Evolutionary conservation across 92 coral and sea anemone genomes (phyloP).

Genomic region (Nematostella vectensis): DNA sequence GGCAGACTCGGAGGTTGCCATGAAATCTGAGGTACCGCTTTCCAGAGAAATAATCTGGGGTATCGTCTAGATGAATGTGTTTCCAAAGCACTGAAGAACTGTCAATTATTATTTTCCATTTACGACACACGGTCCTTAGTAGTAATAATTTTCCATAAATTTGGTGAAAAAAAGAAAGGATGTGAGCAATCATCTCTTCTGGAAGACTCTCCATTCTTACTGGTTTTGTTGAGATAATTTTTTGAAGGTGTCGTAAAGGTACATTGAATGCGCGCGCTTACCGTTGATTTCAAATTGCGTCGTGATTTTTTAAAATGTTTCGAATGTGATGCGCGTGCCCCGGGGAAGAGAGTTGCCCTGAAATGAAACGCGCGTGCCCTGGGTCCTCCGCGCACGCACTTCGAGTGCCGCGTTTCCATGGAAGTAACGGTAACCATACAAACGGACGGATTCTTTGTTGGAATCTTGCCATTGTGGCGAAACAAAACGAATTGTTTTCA

Average conservation of each 20-base stretch:
- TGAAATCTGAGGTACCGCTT: too few relatives aligned
- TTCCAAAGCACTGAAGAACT: constrained; percentile 50
- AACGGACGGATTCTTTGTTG: constrained; percentile 10
- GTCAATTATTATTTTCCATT: constrained; percentile 58
- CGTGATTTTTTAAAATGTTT: too few relatives aligned
- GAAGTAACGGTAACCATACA: constrained; percentile 42
- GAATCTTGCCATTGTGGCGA: constrained; percentile 47
- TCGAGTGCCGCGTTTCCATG: constrained; percentile 62
- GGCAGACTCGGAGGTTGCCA: too few relatives aligned
- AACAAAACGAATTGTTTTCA: constrained; percentile 52
- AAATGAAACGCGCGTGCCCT: too few relatives aligned
- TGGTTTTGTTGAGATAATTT: too few relatives aligned
- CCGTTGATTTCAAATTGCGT: too few relatives aligned
- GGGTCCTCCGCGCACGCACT: too few relatives aligned
- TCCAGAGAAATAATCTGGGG: constrained; percentile 30
- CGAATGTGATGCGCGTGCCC: too few relatives aligned
- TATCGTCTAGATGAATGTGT: constrained; percentile 74
- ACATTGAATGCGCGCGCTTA: too few relatives aligned
- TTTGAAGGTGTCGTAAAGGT: too few relatives aligned
- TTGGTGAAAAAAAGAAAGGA: constrained; percentile 58
- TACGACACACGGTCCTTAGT: constrained; percentile 41
- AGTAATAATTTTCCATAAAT: constrained; percentile 53
- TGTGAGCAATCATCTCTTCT: constrained; percentile 53
- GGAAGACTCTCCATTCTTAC: constrained; percentile 44
- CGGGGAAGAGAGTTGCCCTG: too few relatives aligned